phyloP scores from a whole-genome alignment of 1,140 invertebrate genomes.

The Trichogramma pretiosum region DNA sequence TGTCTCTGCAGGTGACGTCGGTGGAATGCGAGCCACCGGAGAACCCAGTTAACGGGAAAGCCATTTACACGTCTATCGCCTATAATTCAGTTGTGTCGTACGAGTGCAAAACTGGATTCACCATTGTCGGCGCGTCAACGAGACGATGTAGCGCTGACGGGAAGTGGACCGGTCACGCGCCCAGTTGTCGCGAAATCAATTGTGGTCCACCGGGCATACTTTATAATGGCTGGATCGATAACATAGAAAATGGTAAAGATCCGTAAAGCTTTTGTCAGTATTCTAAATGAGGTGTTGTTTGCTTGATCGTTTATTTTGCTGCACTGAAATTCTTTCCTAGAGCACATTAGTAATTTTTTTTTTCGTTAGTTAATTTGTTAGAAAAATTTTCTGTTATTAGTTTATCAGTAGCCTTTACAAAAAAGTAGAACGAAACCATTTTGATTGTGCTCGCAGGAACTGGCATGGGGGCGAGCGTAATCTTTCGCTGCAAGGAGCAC shows the following conservation, averaged over 20 bases:
- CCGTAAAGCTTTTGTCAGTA: background rate
- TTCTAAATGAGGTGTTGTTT: background rate
- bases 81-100: conserved; percentile 91
- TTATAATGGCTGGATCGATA: conserved; percentile 93
- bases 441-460: conserved; percentile 60
- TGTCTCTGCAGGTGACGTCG: conserved; percentile 66
- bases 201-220: conserved; percentile 83
- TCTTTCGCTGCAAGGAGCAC: conserved; percentile 86
- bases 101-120: conserved; percentile 87
- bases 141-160: conserved; percentile 83
- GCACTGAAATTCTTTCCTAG: background rate
- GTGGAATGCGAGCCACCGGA: conserved; percentile 83
- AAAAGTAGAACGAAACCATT: too few relatives aligned
- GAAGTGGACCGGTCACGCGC: conserved; percentile 81
- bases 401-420: too few relatives aligned
- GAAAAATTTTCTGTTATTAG: background rate
- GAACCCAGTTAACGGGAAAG: conserved; percentile 81
- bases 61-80: conserved; percentile 82
- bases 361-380: background rate
- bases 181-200: conserved; percentile 90
- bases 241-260: conserved; percentile 59
- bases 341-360: too few relatives aligned
- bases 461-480: conserved; percentile 79
- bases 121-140: conserved; percentile 76
- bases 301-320: conserved; percentile 2